Base-by-base conservation (phyloP, 1,140 invertebrate genomes). In the Drosophila navojoa region DNA sequence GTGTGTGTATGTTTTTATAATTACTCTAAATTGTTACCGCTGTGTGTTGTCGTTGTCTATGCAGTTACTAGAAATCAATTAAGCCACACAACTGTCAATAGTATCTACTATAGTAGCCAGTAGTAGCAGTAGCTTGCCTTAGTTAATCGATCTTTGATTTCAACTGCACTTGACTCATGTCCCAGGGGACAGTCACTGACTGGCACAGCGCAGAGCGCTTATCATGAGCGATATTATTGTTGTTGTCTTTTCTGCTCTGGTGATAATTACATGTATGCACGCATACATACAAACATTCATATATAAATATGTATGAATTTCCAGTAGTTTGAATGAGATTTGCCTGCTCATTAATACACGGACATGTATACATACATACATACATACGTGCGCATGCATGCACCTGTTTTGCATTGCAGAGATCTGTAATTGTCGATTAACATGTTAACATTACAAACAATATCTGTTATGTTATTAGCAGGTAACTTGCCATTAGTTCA, bases 1-100 rank as follows among this genome's bases (percentile, higher is more conserved):
- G 25, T 44, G 13, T 52, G 38, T 16, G 4, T 53, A 16, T 32
- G 27, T 52, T 25, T 11, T n/a, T 60, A 13, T 32, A 61, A 53
- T 47, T 62, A 54, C 38, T 45, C 1, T 19, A n/a, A 16, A 15
- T 25, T 69, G 38, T 64, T 50, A 4, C 44, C 42, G 25, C 10
- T 2, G 19, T 19, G 1, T 19, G 19, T 19, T 19, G 19, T 19
- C 1, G 19, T 19, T 35, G 57, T n/a, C 32, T 61, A 35, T 32
- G 10, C 25, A 19, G 32, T 45, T 22, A 9, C 47, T 68, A 60
- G 70, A 72, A 72, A 72, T 66, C 69, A 71, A 66, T 71, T 42
- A 66, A 64, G 38, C 35, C 5, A n/a, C 32, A 15, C 11, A 11
- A 15, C 4, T 22, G 11, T 5, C 29, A 42, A 3, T 13, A n/a